A percentile compares a stretch with the other conserved stretches of the same genome.
phyloP scores from a whole-genome alignment of 2,797 vertebrate genomes.

The Rhinoraja longicauda region DNA sequence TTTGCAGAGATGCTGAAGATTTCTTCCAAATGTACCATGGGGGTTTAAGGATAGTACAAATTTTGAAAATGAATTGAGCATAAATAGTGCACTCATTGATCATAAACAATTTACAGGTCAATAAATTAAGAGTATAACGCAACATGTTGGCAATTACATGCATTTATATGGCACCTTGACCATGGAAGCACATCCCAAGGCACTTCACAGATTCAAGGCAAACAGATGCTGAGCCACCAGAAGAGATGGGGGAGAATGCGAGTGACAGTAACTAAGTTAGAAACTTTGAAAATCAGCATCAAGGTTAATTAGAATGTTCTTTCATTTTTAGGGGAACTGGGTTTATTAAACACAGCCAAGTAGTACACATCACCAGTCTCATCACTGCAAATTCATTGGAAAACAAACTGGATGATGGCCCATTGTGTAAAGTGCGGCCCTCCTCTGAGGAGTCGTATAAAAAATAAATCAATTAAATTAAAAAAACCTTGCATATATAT shows the following conservation, averaged over 20 bases:
- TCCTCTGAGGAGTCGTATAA: neutral
- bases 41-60: neutral
- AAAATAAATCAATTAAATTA: neutral
- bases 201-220: neutral
- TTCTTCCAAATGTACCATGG: neutral
- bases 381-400: neutral
- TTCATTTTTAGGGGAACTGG: conserved; percentile 1
- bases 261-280: neutral
- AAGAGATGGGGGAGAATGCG: neutral
- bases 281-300: neutral
- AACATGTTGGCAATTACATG: neutral
- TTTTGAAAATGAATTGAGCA: neutral
- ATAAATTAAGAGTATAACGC: conserved; percentile 1
- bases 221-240: neutral
- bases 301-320: neutral
- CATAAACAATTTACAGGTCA: neutral
- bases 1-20: neutral
- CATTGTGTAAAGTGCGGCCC: neutral
- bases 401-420: neutral
- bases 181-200: neutral
- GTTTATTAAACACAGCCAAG: neutral
- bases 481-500: neutral
- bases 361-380: neutral
- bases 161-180: conserved; percentile 18
- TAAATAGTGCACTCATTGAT: neutral